Evolutionary conservation across 2,797 vertebrate species (phyloP).

Genomic region (Sparidentex hasta): DNA sequence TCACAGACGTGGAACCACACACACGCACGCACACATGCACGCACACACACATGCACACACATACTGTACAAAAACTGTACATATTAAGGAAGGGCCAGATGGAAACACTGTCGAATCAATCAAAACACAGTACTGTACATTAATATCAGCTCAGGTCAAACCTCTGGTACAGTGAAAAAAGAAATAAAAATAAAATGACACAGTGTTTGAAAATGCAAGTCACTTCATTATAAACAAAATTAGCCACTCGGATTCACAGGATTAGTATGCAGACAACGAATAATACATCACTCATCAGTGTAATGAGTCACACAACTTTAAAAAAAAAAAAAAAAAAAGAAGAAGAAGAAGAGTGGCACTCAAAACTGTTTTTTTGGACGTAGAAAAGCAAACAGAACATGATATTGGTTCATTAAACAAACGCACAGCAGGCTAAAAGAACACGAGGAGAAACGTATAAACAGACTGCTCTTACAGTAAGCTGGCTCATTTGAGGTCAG

Average conservation of each 20-base stretch:
- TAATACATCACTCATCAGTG: conserved; percentile 60
- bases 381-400: conserved; percentile 79
- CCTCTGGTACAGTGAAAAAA: conserved; percentile 78
- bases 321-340: conserved; percentile 34
- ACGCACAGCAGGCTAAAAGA: conserved; percentile 72
- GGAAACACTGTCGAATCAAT: conserved; percentile 81
- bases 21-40: conserved; percentile 35
- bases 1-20: conserved; percentile 58
- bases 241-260: conserved; percentile 62
- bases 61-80: conserved; percentile 88
- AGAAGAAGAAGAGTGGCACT: conserved; percentile 78
- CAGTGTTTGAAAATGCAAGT: conserved; percentile 65
- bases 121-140: conserved; percentile 86
- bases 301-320: conserved; percentile 62
- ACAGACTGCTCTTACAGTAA: conserved; percentile 62
- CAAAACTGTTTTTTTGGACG: conserved; percentile 72
- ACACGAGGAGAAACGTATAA: conserved; percentile 72
- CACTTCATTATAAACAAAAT: conserved; percentile 83
- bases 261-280: conserved; percentile 65
- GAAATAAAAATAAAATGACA: conserved; percentile 16
- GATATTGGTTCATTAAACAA: conserved; percentile 76
- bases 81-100: conserved; percentile 68
- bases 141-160: conserved; percentile 62
- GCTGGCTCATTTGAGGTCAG: conserved; percentile 64
- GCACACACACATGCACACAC: conserved; percentile 77